These are phyloP conservation scores for Halictus rubicundus DNA, from an alignment of 1,140 invertebrate species.

Conservation along the genomic window DNA sequence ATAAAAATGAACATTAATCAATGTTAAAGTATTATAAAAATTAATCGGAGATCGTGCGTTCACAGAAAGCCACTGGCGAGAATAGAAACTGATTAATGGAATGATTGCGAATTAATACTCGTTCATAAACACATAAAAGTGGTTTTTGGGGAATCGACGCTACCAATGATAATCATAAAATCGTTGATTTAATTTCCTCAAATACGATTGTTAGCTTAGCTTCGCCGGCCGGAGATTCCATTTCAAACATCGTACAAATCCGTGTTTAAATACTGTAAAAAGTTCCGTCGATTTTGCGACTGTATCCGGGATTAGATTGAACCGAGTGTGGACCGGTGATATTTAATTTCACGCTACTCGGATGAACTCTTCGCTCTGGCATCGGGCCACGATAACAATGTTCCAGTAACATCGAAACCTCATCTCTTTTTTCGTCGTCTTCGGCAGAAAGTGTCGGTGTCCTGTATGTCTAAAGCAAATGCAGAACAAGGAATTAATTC, in stretches of 20 bases:
- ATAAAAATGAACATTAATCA: too few species aligned
- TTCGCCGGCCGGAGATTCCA: slow-evolving; percentile 28
- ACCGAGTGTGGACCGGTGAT: slow-evolving; percentile 77
- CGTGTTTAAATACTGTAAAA: slow-evolving; percentile 74
- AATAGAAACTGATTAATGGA: not conserved
- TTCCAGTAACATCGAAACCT: not conserved
- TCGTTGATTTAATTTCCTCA: slow-evolving; percentile 55
- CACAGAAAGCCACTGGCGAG: not conserved
- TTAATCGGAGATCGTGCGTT: too few species aligned
- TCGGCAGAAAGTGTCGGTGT: not conserved
- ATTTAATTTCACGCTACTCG: slow-evolving; percentile 77
- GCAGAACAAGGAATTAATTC: not conserved
- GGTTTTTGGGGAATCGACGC: not conserved
- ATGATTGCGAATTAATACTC: not conserved
- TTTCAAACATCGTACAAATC: slow-evolving; percentile 49
- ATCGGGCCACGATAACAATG: slow-evolving; percentile 54
- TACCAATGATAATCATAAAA: slow-evolving; percentile 58
- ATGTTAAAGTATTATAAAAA: too few species aligned
- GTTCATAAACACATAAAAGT: slow-evolving; percentile 13
- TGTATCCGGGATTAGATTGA: slow-evolving; percentile 79
- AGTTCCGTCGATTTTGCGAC: slow-evolving; percentile 79
- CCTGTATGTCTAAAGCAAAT: slow-evolving; percentile 7
- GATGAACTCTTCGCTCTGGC: slow-evolving; percentile 72
- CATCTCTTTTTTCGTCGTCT: not conserved
- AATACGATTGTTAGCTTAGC: slow-evolving; percentile 52